Base-by-base conservation (phyloP, 1,140 invertebrate species). In the Magallana angulata region DNA sequence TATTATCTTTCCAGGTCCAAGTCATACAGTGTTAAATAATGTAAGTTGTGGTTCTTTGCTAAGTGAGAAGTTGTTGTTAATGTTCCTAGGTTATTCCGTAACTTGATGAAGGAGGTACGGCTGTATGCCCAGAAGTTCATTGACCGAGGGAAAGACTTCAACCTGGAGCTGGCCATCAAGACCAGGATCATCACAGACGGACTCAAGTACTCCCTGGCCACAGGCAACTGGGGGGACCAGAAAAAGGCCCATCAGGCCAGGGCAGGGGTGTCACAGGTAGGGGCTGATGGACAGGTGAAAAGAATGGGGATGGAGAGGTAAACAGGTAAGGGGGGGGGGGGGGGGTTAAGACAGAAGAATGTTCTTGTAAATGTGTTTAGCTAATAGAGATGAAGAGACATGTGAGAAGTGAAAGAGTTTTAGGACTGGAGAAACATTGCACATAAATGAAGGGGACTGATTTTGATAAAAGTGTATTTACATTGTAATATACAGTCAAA, bases 151-250 rank as follows among this genome's bases (percentile, higher is more conserved):
- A 99, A 99, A 96, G 98, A 99, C 94, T 99, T 99, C 92, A 99
- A 99, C 95, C 95, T 99, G 86, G 98, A 99, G 93, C 95, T 99
- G 84, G 98, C 99, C 56, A 99, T 99, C 76, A 99, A 99, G 95
- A 99, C 98, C 0, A 97, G 98, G 94, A 98, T 99, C 64, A 99
- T 99, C 84, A 99, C 99, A 3, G 98, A 99, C 95, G 99, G 99
- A n/a, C 95, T 99, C 36, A 96, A 98, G 90, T 99, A 99, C 94
- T 99, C 99, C 0, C 95, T 99, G 89, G 99, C 99, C 92, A 99
- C 99, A 62, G 99, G 99, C 57, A 99, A 99, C 95, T 99, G 99
- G 99, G 99, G 99, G 60, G 99, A 99, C 94, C 99, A 99, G 95
- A 99, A 99, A 94, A 99, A 99, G 95, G 99, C 99, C 88, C 99